Conservation (phyloP, 35 echinoderm and acorn worm species). For the Acanthaster planci region DNA sequence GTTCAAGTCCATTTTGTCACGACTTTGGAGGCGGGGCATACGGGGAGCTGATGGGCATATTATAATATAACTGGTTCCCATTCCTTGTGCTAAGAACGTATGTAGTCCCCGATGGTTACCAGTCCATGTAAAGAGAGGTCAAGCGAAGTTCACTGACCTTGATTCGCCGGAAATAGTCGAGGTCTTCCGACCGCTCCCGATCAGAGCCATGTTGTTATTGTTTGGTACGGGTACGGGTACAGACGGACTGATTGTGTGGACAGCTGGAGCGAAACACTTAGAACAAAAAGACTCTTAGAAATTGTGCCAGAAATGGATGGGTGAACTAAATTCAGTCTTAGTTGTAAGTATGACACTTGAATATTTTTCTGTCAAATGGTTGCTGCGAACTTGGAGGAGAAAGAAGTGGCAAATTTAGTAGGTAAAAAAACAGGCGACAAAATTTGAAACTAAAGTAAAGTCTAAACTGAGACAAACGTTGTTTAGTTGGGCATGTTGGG, state of each 20-base stretch:
- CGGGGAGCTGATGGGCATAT: too few relatives aligned
- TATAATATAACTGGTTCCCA: background rate
- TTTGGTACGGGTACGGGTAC: constrained; percentile 13
- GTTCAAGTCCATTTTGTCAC: too few relatives aligned
- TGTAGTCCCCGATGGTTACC: background rate
- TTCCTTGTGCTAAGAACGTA: too few relatives aligned
- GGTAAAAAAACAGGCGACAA: too few relatives aligned
- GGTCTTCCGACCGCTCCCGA: constrained; percentile 39
- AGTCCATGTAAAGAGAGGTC: constrained; percentile 6
- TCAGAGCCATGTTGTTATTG: constrained; percentile 48
- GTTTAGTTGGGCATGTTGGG: too few relatives aligned
- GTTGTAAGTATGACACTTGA: background rate
- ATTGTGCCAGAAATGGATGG: constrained; percentile 3
- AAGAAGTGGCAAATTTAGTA: too few relatives aligned
- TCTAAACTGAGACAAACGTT: too few relatives aligned
- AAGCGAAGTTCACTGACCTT: constrained; percentile 36
- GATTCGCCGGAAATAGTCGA: constrained; percentile 34
- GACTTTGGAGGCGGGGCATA: too few relatives aligned
- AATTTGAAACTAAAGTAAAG: too few relatives aligned
- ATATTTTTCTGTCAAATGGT: too few relatives aligned
- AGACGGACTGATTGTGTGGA: background rate
- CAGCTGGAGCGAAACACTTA: background rate
- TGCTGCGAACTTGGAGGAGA: too few relatives aligned
- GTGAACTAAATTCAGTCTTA: background rate
- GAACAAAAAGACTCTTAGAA: constrained; percentile 22